These are phyloP conservation scores for Chaetoderma sp. DNA, from an alignment of 2,888 invertebrate species.

Conservation along the genomic window DNA sequence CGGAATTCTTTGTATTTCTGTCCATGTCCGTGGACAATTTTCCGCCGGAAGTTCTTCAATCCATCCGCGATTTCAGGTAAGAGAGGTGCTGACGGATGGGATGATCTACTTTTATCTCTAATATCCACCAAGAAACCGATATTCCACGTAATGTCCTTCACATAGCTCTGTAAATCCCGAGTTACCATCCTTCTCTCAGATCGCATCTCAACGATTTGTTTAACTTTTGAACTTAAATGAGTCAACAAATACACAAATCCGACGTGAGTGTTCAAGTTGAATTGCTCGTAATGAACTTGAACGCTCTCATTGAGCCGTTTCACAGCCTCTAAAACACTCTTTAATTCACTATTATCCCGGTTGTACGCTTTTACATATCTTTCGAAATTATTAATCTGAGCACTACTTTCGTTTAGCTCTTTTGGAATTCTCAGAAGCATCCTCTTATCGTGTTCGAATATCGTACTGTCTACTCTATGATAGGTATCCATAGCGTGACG, in stretches of 20 bases:
- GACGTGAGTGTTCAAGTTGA: no score
- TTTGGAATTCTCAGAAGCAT: neutral
- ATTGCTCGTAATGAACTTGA: neutral
- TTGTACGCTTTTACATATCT: neutral
- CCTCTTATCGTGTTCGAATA: neutral
- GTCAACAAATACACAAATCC: no score
- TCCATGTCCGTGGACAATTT: conserved; percentile 1
- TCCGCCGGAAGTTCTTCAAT: neutral
- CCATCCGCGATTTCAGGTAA: conserved; percentile 4
- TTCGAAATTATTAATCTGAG: neutral
- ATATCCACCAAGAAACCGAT: no score
- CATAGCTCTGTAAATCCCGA: no score
- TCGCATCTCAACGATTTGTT: no score
- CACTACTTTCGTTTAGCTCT: neutral
- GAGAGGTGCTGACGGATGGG: conserved; percentile 2
- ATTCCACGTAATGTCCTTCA: no score
- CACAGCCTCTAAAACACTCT: neutral
- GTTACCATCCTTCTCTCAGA: no score
- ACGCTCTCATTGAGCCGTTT: conserved; percentile 2
- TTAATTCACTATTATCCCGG: neutral
- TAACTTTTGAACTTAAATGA: no score
- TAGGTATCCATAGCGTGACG: conserved; percentile 7
- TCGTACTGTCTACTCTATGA: neutral
- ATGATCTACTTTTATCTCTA: no score
- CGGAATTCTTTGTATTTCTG: conserved; percentile 2